Percentiles rank a stretch among this genome's conserved stretches.
Evolutionary conservation across 2,797 vertebrate genomes (phyloP).

Genomic region (Allochrocebus solatus): DNA sequence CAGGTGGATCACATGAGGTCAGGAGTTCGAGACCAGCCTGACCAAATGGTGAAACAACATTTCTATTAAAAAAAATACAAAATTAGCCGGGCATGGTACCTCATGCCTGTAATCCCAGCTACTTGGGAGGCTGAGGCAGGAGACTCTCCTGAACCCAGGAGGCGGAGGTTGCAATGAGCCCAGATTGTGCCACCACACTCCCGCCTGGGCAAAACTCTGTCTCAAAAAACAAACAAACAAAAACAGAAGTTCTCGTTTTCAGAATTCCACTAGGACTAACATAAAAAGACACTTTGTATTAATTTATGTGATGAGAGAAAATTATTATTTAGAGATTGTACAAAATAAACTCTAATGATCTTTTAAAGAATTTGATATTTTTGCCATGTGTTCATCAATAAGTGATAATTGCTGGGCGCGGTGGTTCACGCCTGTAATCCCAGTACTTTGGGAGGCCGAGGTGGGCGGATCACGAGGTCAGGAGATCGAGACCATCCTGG

Average conservation of each 20-base stretch:
- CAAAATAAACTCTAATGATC: background rate
- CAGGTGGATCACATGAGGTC: background rate
- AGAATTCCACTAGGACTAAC: background rate
- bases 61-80: background rate
- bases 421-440: too few relatives aligned
- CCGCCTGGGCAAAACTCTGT: background rate
- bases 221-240: background rate
- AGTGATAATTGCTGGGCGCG: background rate
- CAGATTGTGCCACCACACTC: background rate
- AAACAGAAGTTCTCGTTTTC: background rate
- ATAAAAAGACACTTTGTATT: background rate
- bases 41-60: background rate
- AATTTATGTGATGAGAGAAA: background rate
- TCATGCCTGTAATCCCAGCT: background rate
- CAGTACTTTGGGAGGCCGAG: too few relatives aligned
- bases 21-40: background rate
- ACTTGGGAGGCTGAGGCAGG: background rate
- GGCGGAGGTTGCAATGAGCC: background rate
- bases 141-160: background rate
- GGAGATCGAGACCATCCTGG: too few relatives aligned
- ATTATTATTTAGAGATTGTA: background rate
- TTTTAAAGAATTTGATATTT: constrained; percentile 35
- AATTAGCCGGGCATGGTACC: background rate
- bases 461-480: too few relatives aligned
- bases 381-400: background rate